phyloP scores from a whole-genome alignment of 2,797 vertebrate species.

The Gallinago stenura region DNA sequence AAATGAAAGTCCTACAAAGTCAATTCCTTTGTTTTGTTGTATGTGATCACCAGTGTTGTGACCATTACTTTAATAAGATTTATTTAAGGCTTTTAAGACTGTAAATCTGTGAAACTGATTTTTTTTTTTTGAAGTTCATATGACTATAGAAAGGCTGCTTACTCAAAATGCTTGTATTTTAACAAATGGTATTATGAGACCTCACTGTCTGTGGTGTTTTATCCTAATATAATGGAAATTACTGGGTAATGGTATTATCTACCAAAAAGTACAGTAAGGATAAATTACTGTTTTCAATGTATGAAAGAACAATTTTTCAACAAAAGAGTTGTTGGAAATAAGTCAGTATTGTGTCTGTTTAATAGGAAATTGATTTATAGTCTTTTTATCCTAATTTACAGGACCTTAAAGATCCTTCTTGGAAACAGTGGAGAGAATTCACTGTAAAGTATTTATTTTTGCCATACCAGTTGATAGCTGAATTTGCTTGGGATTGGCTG shows the following conservation, averaged over 20 bases:
- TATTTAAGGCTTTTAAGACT: neutral
- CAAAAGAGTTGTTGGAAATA: neutral
- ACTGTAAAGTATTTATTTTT: slow-evolving; percentile 89
- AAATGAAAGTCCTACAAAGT: neutral
- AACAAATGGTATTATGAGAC: neutral
- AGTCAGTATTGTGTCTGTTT: neutral
- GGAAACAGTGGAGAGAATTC: slow-evolving; percentile 93
- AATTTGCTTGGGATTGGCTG: slow-evolving; percentile 96
- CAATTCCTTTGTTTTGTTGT: neutral
- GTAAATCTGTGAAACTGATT: neutral
- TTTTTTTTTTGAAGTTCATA: neutral
- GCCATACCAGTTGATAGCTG: slow-evolving; percentile 93
- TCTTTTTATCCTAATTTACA: slow-evolving; percentile 25
- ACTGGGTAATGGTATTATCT: neutral
- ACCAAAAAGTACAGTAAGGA: neutral
- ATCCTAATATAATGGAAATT: neutral
- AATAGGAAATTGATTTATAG: neutral
- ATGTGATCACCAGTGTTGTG: neutral
- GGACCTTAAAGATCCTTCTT: slow-evolving; percentile 85
- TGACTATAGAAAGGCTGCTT: neutral
- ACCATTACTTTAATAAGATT: neutral
- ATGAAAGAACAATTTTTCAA: neutral
- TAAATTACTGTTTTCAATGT: neutral
- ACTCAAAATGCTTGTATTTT: neutral
- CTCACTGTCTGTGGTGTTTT: neutral